Evolutionary conservation across 35 echinoderm and acorn worm genomes (phyloP), one percentile per base, ranked within the genome.

Genomic region (Hemicentrotus pulcherrimus): DNA sequence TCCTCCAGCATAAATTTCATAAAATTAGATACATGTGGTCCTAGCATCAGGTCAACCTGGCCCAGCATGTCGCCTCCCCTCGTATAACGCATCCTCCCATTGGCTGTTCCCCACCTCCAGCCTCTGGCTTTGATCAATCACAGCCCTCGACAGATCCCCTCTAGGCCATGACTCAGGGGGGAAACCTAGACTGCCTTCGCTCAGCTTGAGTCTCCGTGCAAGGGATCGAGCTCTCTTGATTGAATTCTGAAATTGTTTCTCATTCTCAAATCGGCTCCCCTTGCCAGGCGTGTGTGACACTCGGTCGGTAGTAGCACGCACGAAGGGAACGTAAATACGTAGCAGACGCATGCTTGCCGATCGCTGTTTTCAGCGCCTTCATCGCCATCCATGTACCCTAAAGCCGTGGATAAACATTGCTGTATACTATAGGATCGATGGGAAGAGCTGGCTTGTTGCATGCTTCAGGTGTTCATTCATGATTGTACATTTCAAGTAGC

Each of bases 191-290:
- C 46, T 90, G 88, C 30, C 88, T 41, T 90, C 88, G 12, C 88
- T 90, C 88, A 90, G 88, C 88, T 90, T 90, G 88, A 90, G 65
- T 78, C 65, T 78, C 22, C 15, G 65, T 90, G 88, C 88, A 45
- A 45, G 46, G 88, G 32, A 45, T 90, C 88, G 32, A 90, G 88
- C 88, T 90, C 88, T 90, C 46, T 90, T 90, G 88, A 90, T 90
- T 90, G 88, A 90, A 90, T 90, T 90, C 88, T 90, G 88, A 90
- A 90, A 90, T 90, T 90, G 88, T 90, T 90, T 90, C 88, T 90
- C 88, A 90, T 90, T 90, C 32, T 90, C 32, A 15, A 46, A 18
- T 47, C 88, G 46, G 88, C 88, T 47, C 24, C 18, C 88, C 88
- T 90, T 32, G 32, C 46, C 32, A 16, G 32, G 32, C 88, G 88